These are phyloP conservation scores for Cheilosia scutellata DNA, from an alignment of 2,888 invertebrate genomes.

Conservation along the genomic window DNA sequence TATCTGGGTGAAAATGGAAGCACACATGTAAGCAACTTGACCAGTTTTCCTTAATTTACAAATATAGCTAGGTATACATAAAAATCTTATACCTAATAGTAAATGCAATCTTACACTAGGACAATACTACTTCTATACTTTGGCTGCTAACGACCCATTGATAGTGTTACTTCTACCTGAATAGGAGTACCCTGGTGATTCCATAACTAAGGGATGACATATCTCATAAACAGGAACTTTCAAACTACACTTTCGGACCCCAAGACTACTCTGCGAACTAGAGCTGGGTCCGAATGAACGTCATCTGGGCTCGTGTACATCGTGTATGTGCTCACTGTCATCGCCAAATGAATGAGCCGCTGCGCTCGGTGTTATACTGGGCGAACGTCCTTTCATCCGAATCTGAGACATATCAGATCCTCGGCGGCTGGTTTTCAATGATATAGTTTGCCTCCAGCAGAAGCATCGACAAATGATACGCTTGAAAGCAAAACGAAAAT, in stretches of 20 bases:
- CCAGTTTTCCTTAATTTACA: background rate
- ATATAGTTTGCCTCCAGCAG: slow-evolving; percentile 86
- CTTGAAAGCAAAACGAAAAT: slow-evolving; percentile 97
- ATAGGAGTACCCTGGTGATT: slow-evolving; percentile 82
- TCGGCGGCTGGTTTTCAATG: slow-evolving; percentile 84
- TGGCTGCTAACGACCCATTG: slow-evolving; percentile 53
- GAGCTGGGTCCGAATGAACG: slow-evolving; percentile 84
- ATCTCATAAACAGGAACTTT: slow-evolving; percentile 84
- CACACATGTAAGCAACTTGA: slow-evolving; percentile 23
- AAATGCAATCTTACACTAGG: slow-evolving; percentile 32
- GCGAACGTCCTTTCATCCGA: slow-evolving; percentile 84
- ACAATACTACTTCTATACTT: slow-evolving; percentile 31
- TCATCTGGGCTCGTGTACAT: slow-evolving; percentile 86
- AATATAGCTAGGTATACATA: background rate
- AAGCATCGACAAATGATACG: slow-evolving; percentile 94
- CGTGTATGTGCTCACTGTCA: slow-evolving; percentile 85
- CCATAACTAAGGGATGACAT: slow-evolving; percentile 84
- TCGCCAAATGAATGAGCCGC: slow-evolving; percentile 85
- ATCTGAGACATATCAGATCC: slow-evolving; percentile 87
- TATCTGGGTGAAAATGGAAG: slow-evolving; percentile 32
- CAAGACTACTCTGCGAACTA: slow-evolving; percentile 82
- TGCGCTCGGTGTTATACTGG: slow-evolving; percentile 86
- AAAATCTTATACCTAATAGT: slow-evolving; percentile 35
- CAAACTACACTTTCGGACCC: slow-evolving; percentile 82
- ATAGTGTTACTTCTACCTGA: slow-evolving; percentile 66